phyloP scores from a whole-genome alignment of 1,140 invertebrate genomes.

The Euura saliciscinereae region DNA sequence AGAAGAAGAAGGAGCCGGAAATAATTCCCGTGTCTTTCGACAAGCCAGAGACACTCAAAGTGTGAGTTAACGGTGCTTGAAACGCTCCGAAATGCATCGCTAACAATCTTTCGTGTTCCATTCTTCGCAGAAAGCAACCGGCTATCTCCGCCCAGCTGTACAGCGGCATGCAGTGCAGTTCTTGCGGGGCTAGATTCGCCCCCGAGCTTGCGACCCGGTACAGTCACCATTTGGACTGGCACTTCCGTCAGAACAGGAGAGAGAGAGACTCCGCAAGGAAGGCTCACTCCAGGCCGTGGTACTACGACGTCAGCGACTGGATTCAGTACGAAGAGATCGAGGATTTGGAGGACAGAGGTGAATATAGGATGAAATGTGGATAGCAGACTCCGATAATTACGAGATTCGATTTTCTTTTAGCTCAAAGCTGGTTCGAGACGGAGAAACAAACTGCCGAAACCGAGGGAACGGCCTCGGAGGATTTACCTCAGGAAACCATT shows the following conservation, averaged over 20 bases:
- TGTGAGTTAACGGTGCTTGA: slow-evolving; percentile 57
- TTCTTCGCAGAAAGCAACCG: slow-evolving; percentile 65
- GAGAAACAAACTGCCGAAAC: slow-evolving; percentile 66
- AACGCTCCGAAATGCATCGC: background rate
- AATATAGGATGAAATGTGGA: slow-evolving; percentile 20
- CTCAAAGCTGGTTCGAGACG: slow-evolving; percentile 87
- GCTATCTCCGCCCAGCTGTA: slow-evolving; percentile 75
- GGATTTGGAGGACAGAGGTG: slow-evolving; percentile 89
- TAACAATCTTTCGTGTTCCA: background rate
- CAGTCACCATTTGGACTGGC: slow-evolving; percentile 95
- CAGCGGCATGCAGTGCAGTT: slow-evolving; percentile 91
- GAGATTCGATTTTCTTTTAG: slow-evolving; percentile 52
- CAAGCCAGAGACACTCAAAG: slow-evolving; percentile 76
- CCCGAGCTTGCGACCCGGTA: slow-evolving; percentile 87
- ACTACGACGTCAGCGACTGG: slow-evolving; percentile 91
- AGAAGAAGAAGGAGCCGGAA: slow-evolving; percentile 57
- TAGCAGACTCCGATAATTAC: background rate
- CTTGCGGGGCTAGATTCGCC: slow-evolving; percentile 90
- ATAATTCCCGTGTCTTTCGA: slow-evolving; percentile 69
- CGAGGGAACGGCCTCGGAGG: slow-evolving; percentile 54
- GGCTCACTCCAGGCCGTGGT: slow-evolving; percentile 85
- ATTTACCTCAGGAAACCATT: slow-evolving; percentile 58
- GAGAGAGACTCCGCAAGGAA: slow-evolving; percentile 85
- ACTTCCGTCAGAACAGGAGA: slow-evolving; percentile 90
- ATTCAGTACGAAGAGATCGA: slow-evolving; percentile 93